Conservation (phyloP, 2,888 invertebrate species). For the Dorcus hopei region DNA sequence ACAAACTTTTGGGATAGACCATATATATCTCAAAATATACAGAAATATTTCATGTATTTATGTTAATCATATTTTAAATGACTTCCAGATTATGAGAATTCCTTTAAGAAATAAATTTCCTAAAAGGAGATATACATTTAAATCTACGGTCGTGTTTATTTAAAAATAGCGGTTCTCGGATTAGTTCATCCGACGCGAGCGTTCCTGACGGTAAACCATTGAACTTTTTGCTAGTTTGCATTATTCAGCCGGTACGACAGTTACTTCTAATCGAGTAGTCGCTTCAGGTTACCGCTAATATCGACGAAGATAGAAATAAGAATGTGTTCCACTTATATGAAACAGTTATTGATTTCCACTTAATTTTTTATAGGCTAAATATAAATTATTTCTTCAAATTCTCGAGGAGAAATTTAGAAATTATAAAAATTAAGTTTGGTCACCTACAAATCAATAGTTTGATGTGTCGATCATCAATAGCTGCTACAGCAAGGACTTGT, state of each 20-base stretch:
- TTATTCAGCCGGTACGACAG: slow-evolving; percentile 42
- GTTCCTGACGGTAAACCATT: slow-evolving; percentile 42
- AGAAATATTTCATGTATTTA: too few species aligned
- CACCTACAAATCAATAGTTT: not conserved
- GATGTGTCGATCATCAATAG: not conserved
- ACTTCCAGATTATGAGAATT: too few species aligned
- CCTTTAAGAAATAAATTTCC: too few species aligned
- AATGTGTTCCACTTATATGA: too few species aligned
- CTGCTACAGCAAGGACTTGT: not conserved
- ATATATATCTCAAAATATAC: too few species aligned
- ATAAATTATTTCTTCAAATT: too few species aligned
- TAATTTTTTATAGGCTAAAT: not conserved
- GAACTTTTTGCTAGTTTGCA: slow-evolving; percentile 38
- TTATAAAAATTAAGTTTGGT: not conserved
- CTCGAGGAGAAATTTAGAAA: not conserved
- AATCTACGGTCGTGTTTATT: not conserved
- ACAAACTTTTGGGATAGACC: too few species aligned
- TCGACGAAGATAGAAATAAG: not conserved
- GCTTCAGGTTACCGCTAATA: not conserved
- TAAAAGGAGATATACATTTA: too few species aligned
- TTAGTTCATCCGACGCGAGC: slow-evolving; percentile 10
- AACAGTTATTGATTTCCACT: not conserved
- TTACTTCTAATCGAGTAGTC: too few species aligned
- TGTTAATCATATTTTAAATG: too few species aligned
- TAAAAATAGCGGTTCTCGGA: slow-evolving; percentile 16